phyloP scores from a whole-genome alignment of 2,888 invertebrate species.

The Melieria omissa region DNA sequence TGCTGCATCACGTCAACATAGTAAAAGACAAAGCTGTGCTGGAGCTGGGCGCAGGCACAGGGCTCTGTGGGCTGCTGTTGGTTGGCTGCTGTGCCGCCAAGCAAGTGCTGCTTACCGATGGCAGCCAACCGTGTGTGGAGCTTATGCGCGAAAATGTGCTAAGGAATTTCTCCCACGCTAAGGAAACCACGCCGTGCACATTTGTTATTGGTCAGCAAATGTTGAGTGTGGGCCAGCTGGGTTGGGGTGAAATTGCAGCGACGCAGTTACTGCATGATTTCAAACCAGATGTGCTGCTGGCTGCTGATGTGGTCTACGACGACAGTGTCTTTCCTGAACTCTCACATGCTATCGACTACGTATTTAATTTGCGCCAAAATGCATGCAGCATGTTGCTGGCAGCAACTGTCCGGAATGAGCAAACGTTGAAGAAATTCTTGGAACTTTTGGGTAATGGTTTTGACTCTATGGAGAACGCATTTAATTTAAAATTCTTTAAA shows the following conservation, averaged over 20 bases:
- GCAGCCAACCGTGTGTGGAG: constrained; percentile 74
- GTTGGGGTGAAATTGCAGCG: constrained; percentile 69
- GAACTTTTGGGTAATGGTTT: constrained; percentile 68
- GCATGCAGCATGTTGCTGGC: constrained; percentile 68
- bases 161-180: constrained; percentile 68
- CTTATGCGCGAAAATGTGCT: constrained; percentile 73
- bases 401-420: constrained; percentile 74
- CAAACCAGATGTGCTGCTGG: constrained; percentile 69
- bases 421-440: constrained; percentile 73
- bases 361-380: constrained; percentile 59
- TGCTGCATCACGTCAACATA: constrained; percentile 69
- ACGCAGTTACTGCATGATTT: constrained; percentile 54
- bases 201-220: constrained; percentile 32
- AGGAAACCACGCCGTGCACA: neutral
- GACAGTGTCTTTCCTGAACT: constrained; percentile 68
- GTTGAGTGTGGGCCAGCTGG: constrained; percentile 51
- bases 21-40: constrained; percentile 72
- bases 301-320: constrained; percentile 74
- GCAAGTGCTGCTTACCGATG: constrained; percentile 75
- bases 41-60: constrained; percentile 83
- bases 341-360: constrained; percentile 65
- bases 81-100: constrained; percentile 72
- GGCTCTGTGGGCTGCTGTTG: constrained; percentile 76
- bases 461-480: no score
- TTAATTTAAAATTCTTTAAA: neutral